phyloP scores from a whole-genome alignment of 2,113 vertebrate species.

The Meleagris gallopavo region DNA sequence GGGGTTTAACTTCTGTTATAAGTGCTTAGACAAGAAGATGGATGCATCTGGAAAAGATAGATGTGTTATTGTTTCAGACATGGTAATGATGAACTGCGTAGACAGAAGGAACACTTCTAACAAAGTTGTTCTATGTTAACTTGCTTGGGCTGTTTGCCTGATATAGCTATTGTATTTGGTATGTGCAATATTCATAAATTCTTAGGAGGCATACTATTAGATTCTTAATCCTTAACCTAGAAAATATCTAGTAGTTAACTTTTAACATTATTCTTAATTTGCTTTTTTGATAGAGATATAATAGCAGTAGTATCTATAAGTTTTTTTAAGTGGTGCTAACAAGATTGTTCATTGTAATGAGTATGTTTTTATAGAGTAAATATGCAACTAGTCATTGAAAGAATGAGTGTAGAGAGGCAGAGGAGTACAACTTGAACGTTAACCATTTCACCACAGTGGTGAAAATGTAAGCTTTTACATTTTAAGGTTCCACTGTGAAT shows the following conservation, averaged over 20 bases:
- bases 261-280: not conserved
- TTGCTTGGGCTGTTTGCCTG: not conserved
- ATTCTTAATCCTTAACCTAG: not conserved
- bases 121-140: not conserved
- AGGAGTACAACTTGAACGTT: not conserved
- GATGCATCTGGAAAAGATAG: not conserved
- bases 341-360: not conserved
- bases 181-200: not conserved
- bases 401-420: not conserved
- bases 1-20: not conserved
- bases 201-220: not conserved
- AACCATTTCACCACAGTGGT: not conserved
- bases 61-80: not conserved
- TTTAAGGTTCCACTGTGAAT: not conserved
- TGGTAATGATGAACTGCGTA: not conserved
- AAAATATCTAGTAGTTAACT: not conserved
- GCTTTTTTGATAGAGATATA: not conserved
- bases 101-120: not conserved
- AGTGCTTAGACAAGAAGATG: not conserved
- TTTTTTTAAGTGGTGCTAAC: not conserved
- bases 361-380: not conserved
- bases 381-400: not conserved
- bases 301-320: not conserved
- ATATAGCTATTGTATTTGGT: not conserved
- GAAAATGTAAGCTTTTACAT: not conserved